Percentiles rank a stretch among this genome's conserved stretches.
Evolutionary conservation across 2,113 vertebrate genomes (phyloP).

Genomic region (Etheostoma spectabile): DNA sequence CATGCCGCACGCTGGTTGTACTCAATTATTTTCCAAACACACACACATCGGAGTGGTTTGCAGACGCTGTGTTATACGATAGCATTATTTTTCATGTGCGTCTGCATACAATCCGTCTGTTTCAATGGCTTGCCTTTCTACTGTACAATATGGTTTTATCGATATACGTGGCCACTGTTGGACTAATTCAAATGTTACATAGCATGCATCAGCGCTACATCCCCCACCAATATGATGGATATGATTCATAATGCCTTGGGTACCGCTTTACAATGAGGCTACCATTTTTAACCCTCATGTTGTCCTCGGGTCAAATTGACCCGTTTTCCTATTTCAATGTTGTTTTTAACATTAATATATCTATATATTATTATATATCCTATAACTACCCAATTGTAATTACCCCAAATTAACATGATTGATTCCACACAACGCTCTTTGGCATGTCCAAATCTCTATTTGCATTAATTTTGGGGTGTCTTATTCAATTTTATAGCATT

Average conservation of each 20-base stretch:
- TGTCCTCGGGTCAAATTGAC: no score
- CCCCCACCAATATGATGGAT: constrained; percentile 15
- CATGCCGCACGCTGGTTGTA: constrained; percentile 55
- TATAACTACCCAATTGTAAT: no score
- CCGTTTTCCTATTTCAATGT: no score
- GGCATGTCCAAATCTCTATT: no score
- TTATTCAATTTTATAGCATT: no score
- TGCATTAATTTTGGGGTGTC: no score
- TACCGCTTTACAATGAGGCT: no score
- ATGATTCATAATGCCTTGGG: constrained; percentile 6
- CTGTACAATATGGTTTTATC: background rate
- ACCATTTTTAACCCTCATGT: no score
- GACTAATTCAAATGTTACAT: constrained; percentile 18
- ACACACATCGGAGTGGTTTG: constrained; percentile 2
- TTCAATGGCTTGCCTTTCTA: constrained; percentile 1
- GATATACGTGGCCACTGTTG: constrained; percentile 13
- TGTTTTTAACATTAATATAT: no score
- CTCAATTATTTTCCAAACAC: constrained; percentile 42
- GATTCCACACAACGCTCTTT: no score
- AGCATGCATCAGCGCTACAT: background rate
- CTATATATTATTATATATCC: no score
- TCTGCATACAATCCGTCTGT: constrained; percentile 13
- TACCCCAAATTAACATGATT: no score
- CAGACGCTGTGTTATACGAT: constrained; percentile 6
- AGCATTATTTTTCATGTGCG: constrained; percentile 18